Evolutionary conservation across 2,888 invertebrate species (phyloP).

Genomic region (Didymodactylos carnosus): DNA sequence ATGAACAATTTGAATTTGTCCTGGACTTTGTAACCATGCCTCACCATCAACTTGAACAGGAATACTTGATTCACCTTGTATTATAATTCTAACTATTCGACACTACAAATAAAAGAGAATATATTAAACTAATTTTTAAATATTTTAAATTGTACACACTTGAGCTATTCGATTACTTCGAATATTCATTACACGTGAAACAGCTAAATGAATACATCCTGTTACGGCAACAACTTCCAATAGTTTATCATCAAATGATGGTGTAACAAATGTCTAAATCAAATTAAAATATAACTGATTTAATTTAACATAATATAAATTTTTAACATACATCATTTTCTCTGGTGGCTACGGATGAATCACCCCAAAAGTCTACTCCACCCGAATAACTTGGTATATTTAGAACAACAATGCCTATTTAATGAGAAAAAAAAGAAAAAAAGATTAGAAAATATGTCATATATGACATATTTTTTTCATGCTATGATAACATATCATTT

Average conservation of each 20-base stretch:
- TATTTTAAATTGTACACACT: constrained; percentile 21
- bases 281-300: neutral
- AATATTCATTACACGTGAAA: constrained; percentile 73
- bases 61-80: constrained; percentile 64
- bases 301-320: neutral
- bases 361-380: constrained; percentile 92
- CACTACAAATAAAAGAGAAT: too few species aligned
- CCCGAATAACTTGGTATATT: constrained; percentile 94
- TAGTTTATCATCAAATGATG: constrained; percentile 82
- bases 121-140: too few species aligned
- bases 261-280: constrained; percentile 53
- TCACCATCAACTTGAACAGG: constrained; percentile 92
- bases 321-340: constrained; percentile 49
- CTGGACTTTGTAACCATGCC: constrained; percentile 90
- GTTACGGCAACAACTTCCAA: constrained; percentile 92
- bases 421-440: too few species aligned
- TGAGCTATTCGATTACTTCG: constrained; percentile 92
- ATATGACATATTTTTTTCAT: too few species aligned
- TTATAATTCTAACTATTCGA: constrained; percentile 80
- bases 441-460: too few species aligned
- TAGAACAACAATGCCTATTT: constrained; percentile 79
- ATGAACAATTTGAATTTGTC: constrained; percentile 79
- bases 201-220: constrained; percentile 90
- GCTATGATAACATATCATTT: too few species aligned
- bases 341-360: constrained; percentile 61